Evolutionary conservation across 2,113 vertebrate genomes (phyloP).

Genomic region (Tenrec ecaudatus): DNA sequence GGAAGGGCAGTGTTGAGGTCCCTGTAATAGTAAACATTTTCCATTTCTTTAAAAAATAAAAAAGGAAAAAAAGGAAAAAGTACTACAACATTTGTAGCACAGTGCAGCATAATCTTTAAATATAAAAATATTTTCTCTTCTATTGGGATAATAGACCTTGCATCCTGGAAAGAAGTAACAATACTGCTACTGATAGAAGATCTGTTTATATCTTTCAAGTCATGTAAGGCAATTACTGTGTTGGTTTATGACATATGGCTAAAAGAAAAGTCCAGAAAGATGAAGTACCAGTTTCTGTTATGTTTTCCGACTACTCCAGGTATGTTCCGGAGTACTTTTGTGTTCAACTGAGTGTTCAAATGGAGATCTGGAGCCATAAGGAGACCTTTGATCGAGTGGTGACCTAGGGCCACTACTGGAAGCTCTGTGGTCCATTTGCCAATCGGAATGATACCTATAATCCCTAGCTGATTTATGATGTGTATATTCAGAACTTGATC

Average conservation of each 20-base stretch:
- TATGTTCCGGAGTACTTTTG: constrained; percentile 97
- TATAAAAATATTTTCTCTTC: constrained; percentile 98
- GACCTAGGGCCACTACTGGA: constrained; percentile 94
- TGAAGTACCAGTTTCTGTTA: constrained; percentile 89
- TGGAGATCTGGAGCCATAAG: constrained; percentile 95
- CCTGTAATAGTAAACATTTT: constrained; percentile 94
- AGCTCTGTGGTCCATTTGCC: constrained; percentile 95
- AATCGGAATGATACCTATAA: constrained; percentile 97
- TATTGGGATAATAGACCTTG: constrained; percentile 91
- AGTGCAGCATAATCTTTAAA: constrained; percentile 96
- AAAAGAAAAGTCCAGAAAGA: constrained; percentile 87
- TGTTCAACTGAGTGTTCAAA: constrained; percentile 97
- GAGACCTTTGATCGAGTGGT: constrained; percentile 95
- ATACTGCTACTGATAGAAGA: constrained; percentile 91
- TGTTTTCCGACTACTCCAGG: constrained; percentile 98
- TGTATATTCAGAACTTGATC: constrained; percentile 88
- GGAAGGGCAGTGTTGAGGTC: constrained; percentile 94
- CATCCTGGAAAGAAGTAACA: constrained; percentile 92
- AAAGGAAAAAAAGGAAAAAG: constrained; percentile 96
- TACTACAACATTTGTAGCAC: constrained; percentile 91
- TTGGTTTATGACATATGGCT: constrained; percentile 95
- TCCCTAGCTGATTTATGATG: constrained; percentile 93
- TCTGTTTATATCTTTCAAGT: constrained; percentile 93
- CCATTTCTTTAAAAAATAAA: constrained; percentile 94
- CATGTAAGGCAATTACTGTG: constrained; percentile 98